Evolutionary conservation across 2,113 vertebrate genomes (phyloP), one percentile per base, ranked within the genome.

Genomic region (Acanthochromis polyacanthus): DNA sequence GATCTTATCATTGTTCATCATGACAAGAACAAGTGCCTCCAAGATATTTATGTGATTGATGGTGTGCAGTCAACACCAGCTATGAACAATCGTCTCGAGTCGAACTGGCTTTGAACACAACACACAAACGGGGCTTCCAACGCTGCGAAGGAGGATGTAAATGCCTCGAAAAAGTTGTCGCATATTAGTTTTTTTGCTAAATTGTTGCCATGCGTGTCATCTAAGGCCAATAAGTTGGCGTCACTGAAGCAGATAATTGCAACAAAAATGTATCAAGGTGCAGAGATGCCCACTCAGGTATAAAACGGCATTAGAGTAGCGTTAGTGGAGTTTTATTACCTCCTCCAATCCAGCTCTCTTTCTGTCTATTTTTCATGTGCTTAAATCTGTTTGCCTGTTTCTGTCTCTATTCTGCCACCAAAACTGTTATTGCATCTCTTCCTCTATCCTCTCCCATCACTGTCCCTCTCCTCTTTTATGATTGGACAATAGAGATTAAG

Each of bases 241-340:
- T 57, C 78, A 85, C 74, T 89, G 82, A 90, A 83, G 90, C 79
- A 90, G 82, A 88, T 93, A 88, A 93, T 94, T 91, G 67, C 64
- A 90, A 88, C 74, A 85, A 87, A 85, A 91, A 91, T 71, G 43
- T 84, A 85, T 88, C 70, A 83, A 81, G 81, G 77, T 88, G 70
- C 65, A 66, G 73, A 74, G 69, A 86, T 74, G 62, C 68, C 70
- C 64, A 48, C 70, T 88, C 61, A n/a, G 62, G 63, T 88, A 81
- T 82, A 73, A 75, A 68, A 68, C 25, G 25, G 63, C 51, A 52
- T 83, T 74, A 64, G 56, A 20, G 60, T 75, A 30, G 52, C 55
- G 70, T 75, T 88, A 91, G 82, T 83, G 69, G 65, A 64, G 61
- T 56, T 86, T 84, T 82, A 80, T 82, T 76, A 80, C 75, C 72